Conservation (phyloP, 2,797 vertebrate genomes). For the Anabacerthia variegaticeps region DNA sequence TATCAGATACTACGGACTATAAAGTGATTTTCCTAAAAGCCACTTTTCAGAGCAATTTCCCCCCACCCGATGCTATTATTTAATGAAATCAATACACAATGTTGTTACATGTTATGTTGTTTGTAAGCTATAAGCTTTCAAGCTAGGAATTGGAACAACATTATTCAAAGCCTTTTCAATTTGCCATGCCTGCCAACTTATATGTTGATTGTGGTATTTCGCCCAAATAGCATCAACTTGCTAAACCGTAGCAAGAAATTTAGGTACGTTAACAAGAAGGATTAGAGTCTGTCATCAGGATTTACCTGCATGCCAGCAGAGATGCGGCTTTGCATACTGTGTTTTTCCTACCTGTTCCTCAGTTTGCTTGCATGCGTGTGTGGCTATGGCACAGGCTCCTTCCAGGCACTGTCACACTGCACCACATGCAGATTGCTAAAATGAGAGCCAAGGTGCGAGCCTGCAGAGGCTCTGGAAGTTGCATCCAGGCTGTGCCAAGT, state of each 20-base stretch:
- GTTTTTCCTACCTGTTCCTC: background rate
- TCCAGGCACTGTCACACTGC: background rate
- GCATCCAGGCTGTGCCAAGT: background rate
- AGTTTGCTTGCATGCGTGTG: background rate
- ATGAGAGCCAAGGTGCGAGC: background rate
- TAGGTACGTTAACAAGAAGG: slow-evolving; percentile 5
- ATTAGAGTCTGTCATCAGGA: background rate
- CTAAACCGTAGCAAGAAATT: background rate
- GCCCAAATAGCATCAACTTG: background rate
- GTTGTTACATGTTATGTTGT: background rate
- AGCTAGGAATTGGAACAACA: slow-evolving; percentile 13
- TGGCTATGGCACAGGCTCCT: background rate
- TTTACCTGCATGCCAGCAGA: slow-evolving; percentile 17
- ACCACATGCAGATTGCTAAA: background rate
- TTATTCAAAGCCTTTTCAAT: slow-evolving; percentile 58
- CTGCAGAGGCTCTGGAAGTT: background rate
- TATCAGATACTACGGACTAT: background rate
- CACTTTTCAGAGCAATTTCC: background rate
- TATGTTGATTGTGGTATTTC: slow-evolving; percentile 34
- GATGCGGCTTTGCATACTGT: background rate
- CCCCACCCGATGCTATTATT: slow-evolving; percentile 32
- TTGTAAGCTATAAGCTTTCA: slow-evolving; percentile 47
- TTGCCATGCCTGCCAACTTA: background rate
- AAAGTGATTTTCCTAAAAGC: slow-evolving; percentile 59
- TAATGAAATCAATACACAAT: slow-evolving; percentile 53